A percentile compares a stretch with the other conserved stretches of the same genome.
Conservation (phyloP, 2,888 invertebrate species). For the Amorpha juglandis region DNA sequence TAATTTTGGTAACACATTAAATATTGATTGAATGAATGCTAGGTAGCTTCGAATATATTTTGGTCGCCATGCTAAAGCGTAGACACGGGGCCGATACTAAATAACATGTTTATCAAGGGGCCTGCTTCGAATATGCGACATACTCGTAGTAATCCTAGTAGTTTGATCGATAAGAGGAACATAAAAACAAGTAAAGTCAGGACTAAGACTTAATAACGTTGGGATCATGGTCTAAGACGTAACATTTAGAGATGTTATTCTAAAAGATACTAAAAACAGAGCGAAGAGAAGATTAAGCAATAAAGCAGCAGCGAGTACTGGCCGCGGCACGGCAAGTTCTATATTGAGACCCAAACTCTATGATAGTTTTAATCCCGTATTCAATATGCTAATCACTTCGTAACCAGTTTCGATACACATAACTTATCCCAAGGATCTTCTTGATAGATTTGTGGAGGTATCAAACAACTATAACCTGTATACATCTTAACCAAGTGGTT, state of each 20-base stretch:
- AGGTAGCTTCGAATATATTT: no score
- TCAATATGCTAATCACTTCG: slow-evolving; percentile 8
- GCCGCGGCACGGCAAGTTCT: background rate
- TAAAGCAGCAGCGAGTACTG: background rate
- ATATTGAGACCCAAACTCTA: background rate
- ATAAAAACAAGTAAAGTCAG: background rate
- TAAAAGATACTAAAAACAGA: background rate
- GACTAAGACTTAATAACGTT: background rate
- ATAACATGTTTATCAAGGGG: no score
- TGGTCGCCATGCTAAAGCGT: no score
- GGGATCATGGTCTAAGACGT: background rate
- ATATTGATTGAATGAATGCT: no score
- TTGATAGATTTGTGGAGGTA: slow-evolving; percentile 2
- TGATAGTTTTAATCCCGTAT: slow-evolving; percentile 9
- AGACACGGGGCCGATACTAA: no score
- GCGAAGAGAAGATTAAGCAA: background rate
- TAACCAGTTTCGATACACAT: slow-evolving; percentile 8
- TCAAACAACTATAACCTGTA: slow-evolving; percentile 6
- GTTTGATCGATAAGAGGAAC: no score
- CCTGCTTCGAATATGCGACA: no score
- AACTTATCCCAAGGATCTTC: slow-evolving; percentile 8
- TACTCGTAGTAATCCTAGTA: no score
- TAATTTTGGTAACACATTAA: no score
- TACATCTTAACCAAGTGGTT: background rate
- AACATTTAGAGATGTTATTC: background rate